Conservation (phyloP, 2,113 vertebrate genomes). For the Athene cunicularia region DNA sequence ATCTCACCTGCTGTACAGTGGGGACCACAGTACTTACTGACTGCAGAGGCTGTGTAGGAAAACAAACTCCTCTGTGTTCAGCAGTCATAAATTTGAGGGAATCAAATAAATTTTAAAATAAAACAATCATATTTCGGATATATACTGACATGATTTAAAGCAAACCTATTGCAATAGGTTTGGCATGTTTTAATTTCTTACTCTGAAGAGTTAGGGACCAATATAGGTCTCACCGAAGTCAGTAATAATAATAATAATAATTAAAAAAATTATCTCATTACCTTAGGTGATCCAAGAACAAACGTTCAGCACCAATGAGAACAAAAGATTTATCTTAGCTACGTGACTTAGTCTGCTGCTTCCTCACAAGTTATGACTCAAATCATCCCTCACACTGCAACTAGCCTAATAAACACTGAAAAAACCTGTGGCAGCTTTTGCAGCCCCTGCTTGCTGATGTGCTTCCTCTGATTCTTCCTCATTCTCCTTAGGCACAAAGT, state of each 20-base stretch:
- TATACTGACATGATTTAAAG: neutral
- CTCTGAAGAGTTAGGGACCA: neutral
- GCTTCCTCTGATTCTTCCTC: neutral
- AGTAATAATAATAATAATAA: too few species aligned
- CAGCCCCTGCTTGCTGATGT: neutral
- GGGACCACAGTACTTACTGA: neutral
- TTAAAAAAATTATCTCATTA: neutral
- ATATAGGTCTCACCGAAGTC: neutral
- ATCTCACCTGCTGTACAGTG: neutral
- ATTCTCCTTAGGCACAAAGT: neutral
- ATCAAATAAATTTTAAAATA: neutral
- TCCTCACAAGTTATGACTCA: neutral
- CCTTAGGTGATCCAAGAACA: neutral
- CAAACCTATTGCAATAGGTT: neutral
- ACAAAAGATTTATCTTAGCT: neutral
- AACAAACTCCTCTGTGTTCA: neutral
- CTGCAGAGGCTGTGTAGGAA: neutral
- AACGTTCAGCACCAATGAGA: neutral
- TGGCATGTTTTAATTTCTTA: neutral
- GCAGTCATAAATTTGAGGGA: neutral
- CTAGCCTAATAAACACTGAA: neutral
- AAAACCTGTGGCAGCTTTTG: rapidly evolving
- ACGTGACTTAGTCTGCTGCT: neutral
- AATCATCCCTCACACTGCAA: neutral
- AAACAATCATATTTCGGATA: neutral